Conservation (phyloP, 1,140 invertebrate species). For the Atopsyche davidsoni region DNA sequence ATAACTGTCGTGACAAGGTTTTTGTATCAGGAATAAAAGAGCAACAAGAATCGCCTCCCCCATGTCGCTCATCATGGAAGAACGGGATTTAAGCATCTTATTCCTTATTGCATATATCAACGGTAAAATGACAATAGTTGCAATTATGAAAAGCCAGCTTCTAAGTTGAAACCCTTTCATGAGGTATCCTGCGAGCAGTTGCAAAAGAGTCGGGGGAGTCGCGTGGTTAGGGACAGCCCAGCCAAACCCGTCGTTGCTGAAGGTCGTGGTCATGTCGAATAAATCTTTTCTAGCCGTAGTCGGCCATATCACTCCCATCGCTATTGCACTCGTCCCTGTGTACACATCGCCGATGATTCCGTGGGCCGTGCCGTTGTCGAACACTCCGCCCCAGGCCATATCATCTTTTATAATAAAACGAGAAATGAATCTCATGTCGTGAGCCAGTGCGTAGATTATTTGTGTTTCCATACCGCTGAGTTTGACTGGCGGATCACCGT, state of each 20-base stretch:
- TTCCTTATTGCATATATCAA: not conserved
- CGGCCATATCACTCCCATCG: constrained; percentile 17
- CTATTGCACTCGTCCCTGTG: constrained; percentile 12
- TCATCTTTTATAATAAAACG: constrained; percentile 2
- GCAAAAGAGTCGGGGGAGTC: not conserved
- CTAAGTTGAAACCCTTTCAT: constrained; percentile 1
- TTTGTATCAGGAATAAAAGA: constrained; percentile 10
- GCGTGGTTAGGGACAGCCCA: constrained; percentile 8
- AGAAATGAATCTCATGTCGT: constrained; percentile 14
- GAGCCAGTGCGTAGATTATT: constrained; percentile 2
- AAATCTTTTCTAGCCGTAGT: not conserved
- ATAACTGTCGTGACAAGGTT: constrained; percentile 8
- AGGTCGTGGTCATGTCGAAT: constrained; percentile 4
- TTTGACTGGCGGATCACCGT: not conserved
- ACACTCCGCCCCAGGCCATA: constrained; percentile 7
- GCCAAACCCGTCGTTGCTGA: constrained; percentile 10
- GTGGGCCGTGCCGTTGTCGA: not conserved
- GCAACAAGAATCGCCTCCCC: constrained; percentile 7
- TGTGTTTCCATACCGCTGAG: constrained; percentile 9
- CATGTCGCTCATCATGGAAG: not conserved
- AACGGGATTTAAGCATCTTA: no score
- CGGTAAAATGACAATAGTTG: constrained; percentile 1
- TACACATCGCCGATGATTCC: constrained; percentile 17
- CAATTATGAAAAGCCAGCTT: constrained; percentile 9
- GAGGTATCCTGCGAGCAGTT: constrained; percentile 7